phyloP scores from a whole-genome alignment of 2,888 invertebrate genomes.

The Ichneumoninae sp. region DNA sequence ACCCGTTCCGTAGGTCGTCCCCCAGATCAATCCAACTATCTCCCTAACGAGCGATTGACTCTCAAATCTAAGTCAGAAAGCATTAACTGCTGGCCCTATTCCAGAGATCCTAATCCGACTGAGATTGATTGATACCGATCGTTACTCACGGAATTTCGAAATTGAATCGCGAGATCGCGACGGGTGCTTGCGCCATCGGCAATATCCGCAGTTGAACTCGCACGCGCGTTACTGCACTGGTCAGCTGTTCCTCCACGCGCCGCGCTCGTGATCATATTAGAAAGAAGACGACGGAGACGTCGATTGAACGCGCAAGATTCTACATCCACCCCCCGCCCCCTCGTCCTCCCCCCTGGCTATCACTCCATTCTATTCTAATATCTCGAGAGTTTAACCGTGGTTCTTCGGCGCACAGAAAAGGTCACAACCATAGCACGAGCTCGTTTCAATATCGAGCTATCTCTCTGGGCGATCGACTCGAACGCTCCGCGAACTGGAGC shows the following conservation, averaged over 20 bases:
- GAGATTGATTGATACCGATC: slow-evolving; percentile 33
- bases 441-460: slow-evolving; percentile 56
- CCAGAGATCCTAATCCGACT: slow-evolving; percentile 1
- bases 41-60: slow-evolving; percentile 17
- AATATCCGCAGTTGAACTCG: slow-evolving; percentile 20
- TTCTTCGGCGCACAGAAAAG: slow-evolving; percentile 5
- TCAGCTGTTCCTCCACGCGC: slow-evolving; percentile 17
- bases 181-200: slow-evolving; percentile 10
- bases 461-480: slow-evolving; percentile 51
- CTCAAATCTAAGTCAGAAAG: neutral
- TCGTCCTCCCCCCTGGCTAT: neutral
- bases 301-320: neutral
- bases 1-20: neutral
- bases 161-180: slow-evolving; percentile 12
- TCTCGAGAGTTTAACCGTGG: slow-evolving; percentile 27
- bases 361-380: slow-evolving; percentile 41
- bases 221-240: slow-evolving; percentile 14
- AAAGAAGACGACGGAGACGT: neutral
- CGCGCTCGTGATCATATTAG: neutral
- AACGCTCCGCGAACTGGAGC: slow-evolving; percentile 59
- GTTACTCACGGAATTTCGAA: slow-evolving; percentile 14
- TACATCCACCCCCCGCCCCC: neutral
- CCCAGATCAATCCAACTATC: slow-evolving; percentile 6
- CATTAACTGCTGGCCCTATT: neutral
- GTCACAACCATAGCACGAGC: slow-evolving; percentile 22